Evolutionary conservation across 2,888 invertebrate species (phyloP), one percentile per base, ranked within the genome.

Genomic region (Sycophila texana): DNA sequence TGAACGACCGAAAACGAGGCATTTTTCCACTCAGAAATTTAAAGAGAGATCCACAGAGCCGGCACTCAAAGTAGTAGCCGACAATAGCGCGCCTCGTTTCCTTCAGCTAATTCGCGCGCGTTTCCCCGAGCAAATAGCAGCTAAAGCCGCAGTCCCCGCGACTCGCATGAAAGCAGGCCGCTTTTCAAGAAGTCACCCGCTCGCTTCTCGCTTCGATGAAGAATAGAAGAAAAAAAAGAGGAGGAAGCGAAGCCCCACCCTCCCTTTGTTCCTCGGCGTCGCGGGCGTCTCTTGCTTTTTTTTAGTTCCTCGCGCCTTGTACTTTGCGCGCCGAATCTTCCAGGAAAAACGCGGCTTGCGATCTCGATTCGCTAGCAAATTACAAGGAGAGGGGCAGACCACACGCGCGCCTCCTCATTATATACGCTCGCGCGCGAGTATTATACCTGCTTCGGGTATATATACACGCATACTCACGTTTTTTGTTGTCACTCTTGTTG

Each of bases 81-180:
- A 26, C 51, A 14, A 14, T 51, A 51, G 51, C 14, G n/a, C n/a
- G n/a, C n/a, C n/a, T n/a, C n/a, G n/a, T n/a, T n/a, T n/a, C n/a
- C n/a, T 4, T 14, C 51, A 4, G 61, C 39, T 26, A 61, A 26
- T 26, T 26, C 26, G 26, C 26, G 26, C 26, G n/a, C n/a, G n/a
- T n/a, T n/a, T 26, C 26, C 26, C 3, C 26, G 3, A 4, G 14
- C 51, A 4, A 2, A 1, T 1, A 10, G 5, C 51, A 4, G 10
- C 51, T 14, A 4, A 10, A 51, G 1, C 51, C 51, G 51, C 14
- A 51, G 51, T 14, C 13, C 10, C 1, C 4, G n/a, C 2, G n/a
- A n/a, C 39, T 7, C 30, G 22, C 61, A 30, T 22, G 61, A 61
- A 61, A 61, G 61, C 61, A 61, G 61, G 61, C 26, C 61, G 16